These are phyloP conservation scores for Columba livia DNA, from an alignment of 2,113 vertebrate genomes.

Conservation along the genomic window DNA sequence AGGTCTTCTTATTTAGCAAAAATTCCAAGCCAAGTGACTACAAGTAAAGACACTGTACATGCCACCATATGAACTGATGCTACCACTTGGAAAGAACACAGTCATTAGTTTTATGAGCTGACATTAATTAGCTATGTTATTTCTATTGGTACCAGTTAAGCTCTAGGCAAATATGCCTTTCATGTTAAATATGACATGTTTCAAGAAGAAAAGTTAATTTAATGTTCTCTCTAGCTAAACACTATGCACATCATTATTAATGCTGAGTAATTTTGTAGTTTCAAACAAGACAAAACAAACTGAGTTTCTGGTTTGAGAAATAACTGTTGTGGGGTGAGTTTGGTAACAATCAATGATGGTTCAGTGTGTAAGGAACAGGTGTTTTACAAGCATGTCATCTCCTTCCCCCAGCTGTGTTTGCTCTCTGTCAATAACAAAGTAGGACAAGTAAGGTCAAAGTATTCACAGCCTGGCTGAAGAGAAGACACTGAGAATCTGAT, in stretches of 20 bases:
- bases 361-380: background rate
- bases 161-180: slow-evolving; percentile 27
- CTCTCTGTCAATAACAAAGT: background rate
- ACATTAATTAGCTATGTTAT: slow-evolving; percentile 29
- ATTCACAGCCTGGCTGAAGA: background rate
- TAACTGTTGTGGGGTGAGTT: background rate
- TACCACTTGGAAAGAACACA: slow-evolving; percentile 17
- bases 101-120: slow-evolving; percentile 5
- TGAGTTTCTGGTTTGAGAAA: background rate
- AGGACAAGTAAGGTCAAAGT: background rate
- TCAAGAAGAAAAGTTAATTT: slow-evolving; percentile 23
- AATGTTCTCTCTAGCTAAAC: background rate
- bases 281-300: background rate
- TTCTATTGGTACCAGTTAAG: slow-evolving; percentile 10
- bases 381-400: background rate
- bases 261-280: background rate
- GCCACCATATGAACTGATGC: background rate
- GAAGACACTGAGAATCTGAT: background rate
- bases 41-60: background rate
- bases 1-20: background rate
- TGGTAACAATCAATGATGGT: background rate
- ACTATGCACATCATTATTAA: background rate
- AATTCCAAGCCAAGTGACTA: background rate
- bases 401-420: background rate
- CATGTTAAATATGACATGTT: background rate